Base-by-base conservation (phyloP, 2,797 vertebrate genomes). In the Oreochromis mossambicus region DNA sequence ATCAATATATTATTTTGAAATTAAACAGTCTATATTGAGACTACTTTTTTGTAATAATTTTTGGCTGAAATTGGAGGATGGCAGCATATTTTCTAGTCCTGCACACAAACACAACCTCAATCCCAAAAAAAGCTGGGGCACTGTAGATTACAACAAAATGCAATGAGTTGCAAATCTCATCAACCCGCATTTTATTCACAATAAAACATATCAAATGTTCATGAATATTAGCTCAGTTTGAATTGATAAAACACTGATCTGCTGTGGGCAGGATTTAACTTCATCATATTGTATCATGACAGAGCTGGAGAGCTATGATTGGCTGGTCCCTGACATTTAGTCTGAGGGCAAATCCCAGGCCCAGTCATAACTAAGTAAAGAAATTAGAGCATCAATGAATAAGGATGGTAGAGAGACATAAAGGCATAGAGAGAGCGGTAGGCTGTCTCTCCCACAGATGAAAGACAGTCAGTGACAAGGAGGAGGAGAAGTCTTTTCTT, bases 401-500 rank as follows among this genome's bases (percentile, higher is more conserved):
- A 84, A 77, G 89, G 82, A 87, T 77, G 87, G 83, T 32, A 87
- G 77, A 82, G 86, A 81, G 84, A 84, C 81, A 93, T 88, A 90
- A 89, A 93, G 87, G 83, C 80, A 26, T 21, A 56, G 52, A 70
- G 79, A 92, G 89, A 83, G 46, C 78, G 83, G 77, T 38, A 90
- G 93, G 91, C 91, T 88, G 84, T 91, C 88, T 95, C 91, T 95
- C 83, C 80, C 86, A 86, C 85, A 96, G 94, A 96, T 97, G 94
- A 97, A 96, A 96, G 95, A 96, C 90, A 87, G 84, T 63, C 83
- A 90, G 92, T 85, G 85, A 94, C 80, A 58, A 83, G 88, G 86
- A 94, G 93, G 93, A 91, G 94, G 95, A 91, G 91, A 94, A 90
- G 93, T 92, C 95, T 96, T 96, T 96, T 96, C 94, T 96, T 96